Evolutionary conservation across 1,140 invertebrate species (phyloP), one percentile per base, ranked within the genome.

Genomic region (Drosophila kanapiae): DNA sequence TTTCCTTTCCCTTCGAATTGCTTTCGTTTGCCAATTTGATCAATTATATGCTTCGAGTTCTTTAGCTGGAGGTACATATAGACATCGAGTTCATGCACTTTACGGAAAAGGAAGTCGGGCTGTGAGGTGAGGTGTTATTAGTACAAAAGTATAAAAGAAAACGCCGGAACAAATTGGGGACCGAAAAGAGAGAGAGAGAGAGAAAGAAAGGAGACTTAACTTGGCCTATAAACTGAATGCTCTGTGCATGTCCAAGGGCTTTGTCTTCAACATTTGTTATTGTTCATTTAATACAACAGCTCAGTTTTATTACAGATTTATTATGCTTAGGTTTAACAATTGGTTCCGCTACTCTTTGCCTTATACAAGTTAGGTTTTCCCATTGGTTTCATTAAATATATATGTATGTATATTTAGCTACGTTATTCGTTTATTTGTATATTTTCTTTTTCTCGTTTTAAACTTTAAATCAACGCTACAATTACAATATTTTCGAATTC

Each of bases 91-190:
- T 57, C 3, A 57, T 42, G 18, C n/a, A 62, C 57, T 58, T 61
- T 63, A 60, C 56, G 47, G 45, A 90, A 85, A 75, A 75, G 57
- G 57, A 61, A 56, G 23, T 62, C 67, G 47, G 60, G 47, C 42
- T 47, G 45, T 57, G 56, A 74, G 49, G 62, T 35, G 60, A 10
- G 40, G 53, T 64, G 48, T 75, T 68, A 80, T 80, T 78, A 88
- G 84, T 88, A 88, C 85, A 88, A 88, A 88, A 88, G 85, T 88
- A 85, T 75, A 90, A 88, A 88, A 88, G 85, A 78, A 85, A 81
- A 77, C 42, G 56, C 38, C 60, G 59, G 71, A 87, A 87, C 62
- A 33, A 76, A 86, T 67, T 56, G 48, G 40, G 54, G 49, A 45
- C 9, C 6, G 38, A 57, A 40, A 13, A 33, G 48, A 4, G 7